phyloP scores from a whole-genome alignment of 2,113 vertebrate genomes.

The Antechinus flavipes region DNA sequence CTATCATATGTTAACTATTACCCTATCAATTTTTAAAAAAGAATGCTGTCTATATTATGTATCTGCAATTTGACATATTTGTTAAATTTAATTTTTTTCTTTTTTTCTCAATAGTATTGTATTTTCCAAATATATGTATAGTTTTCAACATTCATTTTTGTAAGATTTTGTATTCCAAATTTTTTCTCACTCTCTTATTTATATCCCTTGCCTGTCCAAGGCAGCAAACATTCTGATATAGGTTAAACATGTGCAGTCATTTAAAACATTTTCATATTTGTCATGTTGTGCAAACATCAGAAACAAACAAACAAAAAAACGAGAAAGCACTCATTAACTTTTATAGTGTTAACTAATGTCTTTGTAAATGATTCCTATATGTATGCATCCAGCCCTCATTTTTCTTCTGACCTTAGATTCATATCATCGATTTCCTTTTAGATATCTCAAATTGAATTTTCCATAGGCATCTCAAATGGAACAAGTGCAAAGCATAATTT shows the following conservation, averaged over 20 bases:
- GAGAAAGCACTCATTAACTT: background rate
- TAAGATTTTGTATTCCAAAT: too few relatives aligned
- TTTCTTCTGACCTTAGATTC: background rate
- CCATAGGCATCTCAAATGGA: background rate
- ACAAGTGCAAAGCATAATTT: background rate
- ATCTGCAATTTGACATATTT: background rate
- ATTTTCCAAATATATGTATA: too few relatives aligned
- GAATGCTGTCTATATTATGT: background rate
- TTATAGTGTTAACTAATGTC: background rate
- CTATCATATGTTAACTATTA: background rate
- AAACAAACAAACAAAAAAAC: too few relatives aligned
- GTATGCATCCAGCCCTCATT: background rate
- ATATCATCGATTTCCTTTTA: background rate
- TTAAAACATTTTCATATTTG: too few relatives aligned
- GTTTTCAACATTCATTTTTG: too few relatives aligned
- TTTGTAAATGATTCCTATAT: background rate
- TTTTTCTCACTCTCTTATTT: too few relatives aligned
- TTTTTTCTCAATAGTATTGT: too few relatives aligned
- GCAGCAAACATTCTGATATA: too few relatives aligned
- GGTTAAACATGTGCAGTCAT: too few relatives aligned
- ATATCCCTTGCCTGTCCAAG: too few relatives aligned
- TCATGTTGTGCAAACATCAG: too few relatives aligned
- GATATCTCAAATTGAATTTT: background rate
- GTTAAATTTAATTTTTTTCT: too few relatives aligned
- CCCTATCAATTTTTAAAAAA: background rate